A percentile compares a stretch with the other conserved stretches of the same genome.
phyloP scores from a whole-genome alignment of 2,113 vertebrate genomes.

The Elephas maximus region DNA sequence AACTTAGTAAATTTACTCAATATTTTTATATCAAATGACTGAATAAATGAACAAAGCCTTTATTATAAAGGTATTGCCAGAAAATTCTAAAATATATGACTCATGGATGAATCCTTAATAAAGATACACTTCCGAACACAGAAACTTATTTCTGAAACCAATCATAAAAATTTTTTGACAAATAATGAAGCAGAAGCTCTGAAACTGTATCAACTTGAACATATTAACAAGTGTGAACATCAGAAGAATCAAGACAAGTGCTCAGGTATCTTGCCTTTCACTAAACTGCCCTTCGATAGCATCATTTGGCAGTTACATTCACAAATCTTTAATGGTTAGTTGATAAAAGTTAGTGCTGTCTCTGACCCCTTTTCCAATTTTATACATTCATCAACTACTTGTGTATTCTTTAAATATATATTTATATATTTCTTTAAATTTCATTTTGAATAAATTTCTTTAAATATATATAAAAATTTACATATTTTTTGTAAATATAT shows the following conservation, averaged over 20 bases:
- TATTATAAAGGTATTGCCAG: background rate
- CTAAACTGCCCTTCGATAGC: background rate
- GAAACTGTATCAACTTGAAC: background rate
- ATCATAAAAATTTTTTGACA: background rate
- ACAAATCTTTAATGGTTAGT: background rate
- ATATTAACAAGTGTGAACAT: background rate
- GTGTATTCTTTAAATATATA: background rate
- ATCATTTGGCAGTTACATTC: background rate
- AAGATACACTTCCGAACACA: background rate
- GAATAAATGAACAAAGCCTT: background rate
- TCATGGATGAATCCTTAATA: background rate
- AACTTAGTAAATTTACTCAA: background rate
- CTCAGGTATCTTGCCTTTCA: background rate
- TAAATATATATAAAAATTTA: too few species aligned
- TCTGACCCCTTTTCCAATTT: background rate
- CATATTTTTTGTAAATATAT: too few species aligned
- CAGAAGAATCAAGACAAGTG: background rate
- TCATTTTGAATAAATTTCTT: too few species aligned
- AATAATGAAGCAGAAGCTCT: background rate
- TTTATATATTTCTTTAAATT: background rate
- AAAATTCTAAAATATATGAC: background rate
- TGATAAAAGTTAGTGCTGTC: background rate
- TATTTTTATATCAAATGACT: background rate
- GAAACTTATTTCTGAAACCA: slow-evolving; percentile 8
- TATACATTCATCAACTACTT: background rate